Evolutionary conservation across 2,113 vertebrate species (phyloP).

Genomic region (Candoia aspera): DNA sequence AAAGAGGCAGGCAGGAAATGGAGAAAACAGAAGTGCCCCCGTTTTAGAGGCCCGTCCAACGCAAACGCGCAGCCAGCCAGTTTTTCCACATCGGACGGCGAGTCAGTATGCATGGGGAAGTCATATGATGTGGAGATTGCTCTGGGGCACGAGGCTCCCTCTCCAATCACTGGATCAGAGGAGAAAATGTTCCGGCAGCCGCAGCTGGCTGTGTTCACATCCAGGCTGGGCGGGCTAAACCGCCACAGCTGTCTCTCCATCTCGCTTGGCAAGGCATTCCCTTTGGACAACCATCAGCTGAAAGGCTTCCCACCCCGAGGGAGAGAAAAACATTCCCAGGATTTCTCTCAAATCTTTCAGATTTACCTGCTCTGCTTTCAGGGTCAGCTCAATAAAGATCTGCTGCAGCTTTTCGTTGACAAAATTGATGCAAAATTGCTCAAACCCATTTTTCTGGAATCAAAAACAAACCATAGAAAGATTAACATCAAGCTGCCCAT

Average conservation of each 20-base stretch:
- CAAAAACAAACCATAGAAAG: slow-evolving; percentile 16
- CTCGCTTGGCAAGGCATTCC: slow-evolving; percentile 41
- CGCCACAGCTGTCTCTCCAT: slow-evolving; percentile 4
- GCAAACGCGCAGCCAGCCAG: slow-evolving; percentile 29
- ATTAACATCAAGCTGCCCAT: neutral
- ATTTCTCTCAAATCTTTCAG: too few relatives aligned
- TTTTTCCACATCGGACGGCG: slow-evolving; percentile 52
- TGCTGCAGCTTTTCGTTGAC: slow-evolving; percentile 98
- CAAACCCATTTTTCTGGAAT: slow-evolving; percentile 96
- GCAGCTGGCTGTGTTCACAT: slow-evolving; percentile 25
- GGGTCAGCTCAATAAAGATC: slow-evolving; percentile 96
- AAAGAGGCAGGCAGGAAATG: neutral
- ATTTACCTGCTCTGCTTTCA: slow-evolving; percentile 96
- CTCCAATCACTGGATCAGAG: neutral
- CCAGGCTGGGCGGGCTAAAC: slow-evolving; percentile 30
- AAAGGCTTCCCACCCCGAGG: slow-evolving; percentile 25
- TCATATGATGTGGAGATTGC: slow-evolving; percentile 38
- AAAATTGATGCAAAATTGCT: slow-evolving; percentile 99
- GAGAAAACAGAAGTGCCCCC: slow-evolving; percentile 22
- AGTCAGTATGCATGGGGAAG: slow-evolving; percentile 57
- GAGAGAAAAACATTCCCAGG: slow-evolving; percentile 8
- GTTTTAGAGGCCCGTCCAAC: neutral
- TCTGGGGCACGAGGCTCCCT: neutral
- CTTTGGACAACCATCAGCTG: slow-evolving; percentile 41
- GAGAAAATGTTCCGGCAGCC: slow-evolving; percentile 39